Evolutionary conservation across 2,113 vertebrate species (phyloP).

Genomic region (Python bivittatus): DNA sequence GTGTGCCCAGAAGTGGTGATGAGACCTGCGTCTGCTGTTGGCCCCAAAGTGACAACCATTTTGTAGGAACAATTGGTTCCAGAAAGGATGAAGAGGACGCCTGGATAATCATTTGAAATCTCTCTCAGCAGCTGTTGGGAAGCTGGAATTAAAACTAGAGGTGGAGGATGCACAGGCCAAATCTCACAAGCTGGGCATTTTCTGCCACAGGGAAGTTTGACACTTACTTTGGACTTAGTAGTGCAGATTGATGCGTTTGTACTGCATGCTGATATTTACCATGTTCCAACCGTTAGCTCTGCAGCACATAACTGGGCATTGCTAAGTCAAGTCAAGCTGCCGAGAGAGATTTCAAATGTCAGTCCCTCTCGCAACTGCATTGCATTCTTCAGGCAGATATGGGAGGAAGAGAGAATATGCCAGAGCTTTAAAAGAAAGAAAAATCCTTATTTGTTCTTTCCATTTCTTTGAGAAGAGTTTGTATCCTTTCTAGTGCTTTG

Average conservation of each 20-base stretch:
- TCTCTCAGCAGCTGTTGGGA: not conserved
- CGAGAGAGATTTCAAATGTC: too few relatives aligned
- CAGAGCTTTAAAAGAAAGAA: not conserved
- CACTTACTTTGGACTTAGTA: not conserved
- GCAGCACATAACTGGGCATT: not conserved
- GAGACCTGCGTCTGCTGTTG: not conserved
- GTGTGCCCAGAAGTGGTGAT: conserved; percentile 40
- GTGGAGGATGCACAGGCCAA: not conserved
- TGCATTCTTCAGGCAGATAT: not conserved
- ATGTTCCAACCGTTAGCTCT: not conserved
- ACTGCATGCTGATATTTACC: not conserved
- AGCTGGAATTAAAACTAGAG: not conserved
- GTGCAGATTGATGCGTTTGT: not conserved
- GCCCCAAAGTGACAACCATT: conserved; percentile 21
- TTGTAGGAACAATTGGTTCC: conserved; percentile 8
- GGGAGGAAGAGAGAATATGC: not conserved
- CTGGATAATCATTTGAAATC: not conserved
- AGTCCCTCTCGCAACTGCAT: not conserved
- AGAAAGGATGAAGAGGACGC: conserved; percentile 35
- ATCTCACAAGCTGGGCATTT: fast-evolving
- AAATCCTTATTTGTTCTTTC: not conserved
- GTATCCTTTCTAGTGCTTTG: not conserved
- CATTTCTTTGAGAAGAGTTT: not conserved
- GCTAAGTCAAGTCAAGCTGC: not conserved
- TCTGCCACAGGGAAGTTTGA: conserved; percentile 17